A percentile compares a stretch with the other conserved stretches of the same genome.
phyloP scores from a whole-genome alignment of 2,797 vertebrate species.

The Amazona ochrocephala region DNA sequence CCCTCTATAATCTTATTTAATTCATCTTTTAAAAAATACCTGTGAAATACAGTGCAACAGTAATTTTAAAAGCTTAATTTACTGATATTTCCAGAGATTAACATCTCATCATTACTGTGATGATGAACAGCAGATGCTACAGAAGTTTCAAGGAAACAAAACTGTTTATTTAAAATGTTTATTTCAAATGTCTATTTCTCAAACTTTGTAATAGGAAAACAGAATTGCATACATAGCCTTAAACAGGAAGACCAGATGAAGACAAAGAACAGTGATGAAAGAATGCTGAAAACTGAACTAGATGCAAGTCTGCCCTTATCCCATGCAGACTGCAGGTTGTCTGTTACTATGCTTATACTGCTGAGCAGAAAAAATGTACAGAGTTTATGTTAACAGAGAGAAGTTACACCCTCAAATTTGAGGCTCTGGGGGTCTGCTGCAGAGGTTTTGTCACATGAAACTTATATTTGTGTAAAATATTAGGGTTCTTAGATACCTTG shows the following conservation, averaged over 20 bases:
- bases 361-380: neutral
- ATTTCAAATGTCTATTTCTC: neutral
- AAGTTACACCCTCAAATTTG: fast-evolving
- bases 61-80: neutral
- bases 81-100: neutral
- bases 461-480: neutral
- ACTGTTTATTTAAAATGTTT: neutral
- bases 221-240: neutral
- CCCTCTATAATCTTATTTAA: neutral
- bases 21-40: neutral
- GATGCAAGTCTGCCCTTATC: neutral
- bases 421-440: neutral
- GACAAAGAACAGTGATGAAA: neutral
- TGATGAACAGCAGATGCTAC: neutral
- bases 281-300: neutral
- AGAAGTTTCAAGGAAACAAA: neutral
- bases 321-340: neutral
- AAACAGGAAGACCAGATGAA: neutral
- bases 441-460: neutral
- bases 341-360: neutral
- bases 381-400: neutral
- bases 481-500: neutral
- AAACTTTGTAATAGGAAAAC: neutral
- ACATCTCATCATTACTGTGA: neutral
- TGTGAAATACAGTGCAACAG: neutral